Conservation (phyloP, 2,797 vertebrate genomes). For the Linurgus olivaceus region DNA sequence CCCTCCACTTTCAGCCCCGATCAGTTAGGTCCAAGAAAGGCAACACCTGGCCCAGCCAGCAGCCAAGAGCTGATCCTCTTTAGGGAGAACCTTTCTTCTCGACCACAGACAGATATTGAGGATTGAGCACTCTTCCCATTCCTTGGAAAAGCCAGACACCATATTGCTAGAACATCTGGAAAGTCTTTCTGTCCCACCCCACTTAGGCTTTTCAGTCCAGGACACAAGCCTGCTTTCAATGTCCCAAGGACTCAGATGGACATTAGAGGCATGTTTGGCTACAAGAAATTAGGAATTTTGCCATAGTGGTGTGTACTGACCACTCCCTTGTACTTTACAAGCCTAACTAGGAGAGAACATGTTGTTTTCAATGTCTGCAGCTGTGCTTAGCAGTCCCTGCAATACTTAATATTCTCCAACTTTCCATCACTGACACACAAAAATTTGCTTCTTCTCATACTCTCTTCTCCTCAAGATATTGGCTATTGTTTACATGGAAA, state of each 20-base stretch:
- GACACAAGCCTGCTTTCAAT: neutral
- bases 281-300: neutral
- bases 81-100: neutral
- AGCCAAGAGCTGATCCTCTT: neutral
- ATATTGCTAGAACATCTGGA: neutral
- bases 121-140: neutral
- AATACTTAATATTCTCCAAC: neutral
- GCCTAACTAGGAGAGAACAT: neutral
- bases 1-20: neutral
- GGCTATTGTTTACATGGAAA: slow-evolving; percentile 28
- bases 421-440: neutral
- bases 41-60: neutral
- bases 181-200: neutral
- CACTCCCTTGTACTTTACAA: slow-evolving; percentile 16
- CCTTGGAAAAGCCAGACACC: neutral
- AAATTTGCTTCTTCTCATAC: slow-evolving; percentile 12
- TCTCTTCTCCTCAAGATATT: neutral
- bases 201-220: neutral
- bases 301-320: neutral
- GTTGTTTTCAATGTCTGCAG: slow-evolving; percentile 13
- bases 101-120: neutral
- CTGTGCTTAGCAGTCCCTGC: neutral
- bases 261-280: neutral
- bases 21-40: neutral
- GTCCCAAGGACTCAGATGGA: neutral